Evolutionary conservation across 2,797 vertebrate species (phyloP), one percentile per base, ranked within the genome.

Genomic region (Apodemus agrarius): DNA sequence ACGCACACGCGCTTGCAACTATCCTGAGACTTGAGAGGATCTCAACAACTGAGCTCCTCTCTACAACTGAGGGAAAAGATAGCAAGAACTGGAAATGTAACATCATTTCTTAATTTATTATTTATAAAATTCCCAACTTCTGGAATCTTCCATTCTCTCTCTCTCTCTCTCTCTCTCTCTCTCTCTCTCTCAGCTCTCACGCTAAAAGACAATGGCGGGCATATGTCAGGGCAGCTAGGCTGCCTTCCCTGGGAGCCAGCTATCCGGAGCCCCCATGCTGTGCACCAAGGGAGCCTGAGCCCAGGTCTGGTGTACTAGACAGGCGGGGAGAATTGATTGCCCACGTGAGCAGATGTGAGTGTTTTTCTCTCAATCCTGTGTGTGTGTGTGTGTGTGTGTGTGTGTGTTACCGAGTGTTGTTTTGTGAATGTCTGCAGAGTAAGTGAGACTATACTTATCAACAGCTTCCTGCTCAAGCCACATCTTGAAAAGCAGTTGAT

Each of bases 221-320:
- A 14, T 40, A 6, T 59, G 16, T 0, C 1, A 1, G 59, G 22
- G 83, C 61, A 21, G 5, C 0, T 65, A 6, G 1, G 4, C 26
- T 29, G 21, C 37, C 78, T 63, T 37, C 91, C 21, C 61, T 37
- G n/a, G 34, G 78, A 0, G 67, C 31, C 84, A 9, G 0, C 6
- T 61, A 2, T n/a, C 54, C 24, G 12, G 49, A 37, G 11, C 0
- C 1, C 34, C 54, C 0, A 0, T 26, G n/a, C n/a, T 19, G 31
- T 61, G 29, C 57, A 29, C 29, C 24, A 74, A 17, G n/a, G 31
- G 0, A 76, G 72, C 72, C 67, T 37, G 65, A 37, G 12, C 65
- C 6, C 40, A 87, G 65, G 21, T 0, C 69, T 89, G 1, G 0
- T 31, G 6, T 24, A 3, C 1, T 17, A 1, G 5, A 43, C 26